Evolutionary conservation across 2,113 vertebrate species (phyloP), one percentile per base, ranked within the genome.

Genomic region (Plotosus lineatus): DNA sequence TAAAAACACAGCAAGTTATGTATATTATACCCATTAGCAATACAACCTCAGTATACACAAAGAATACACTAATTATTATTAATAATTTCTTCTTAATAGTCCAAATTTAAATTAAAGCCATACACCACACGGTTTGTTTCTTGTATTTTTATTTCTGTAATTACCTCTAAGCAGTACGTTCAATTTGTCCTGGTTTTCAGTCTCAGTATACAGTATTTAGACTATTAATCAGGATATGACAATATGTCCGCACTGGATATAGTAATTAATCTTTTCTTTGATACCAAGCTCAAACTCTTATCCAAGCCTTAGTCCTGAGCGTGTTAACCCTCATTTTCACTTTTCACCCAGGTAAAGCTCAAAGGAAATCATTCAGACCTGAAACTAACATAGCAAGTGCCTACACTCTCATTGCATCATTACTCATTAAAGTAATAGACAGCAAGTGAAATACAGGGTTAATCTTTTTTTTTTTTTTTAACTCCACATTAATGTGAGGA

Each of bases 261-360:
- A 50, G 56, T 74, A 66, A 80, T 83, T 48, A 56, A 56, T 80
- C 80, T 50, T 66, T 78, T 31, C 73, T 46, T 81, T 77, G 65
- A 85, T 73, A 31, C 51, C 83, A 31, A 56, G 68, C 36, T 61
- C 63, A 42, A 77, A 66, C 56, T 78, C 74, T 6, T 4, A 56
- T 23, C 66, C 19, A 46, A 76, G 12, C 17, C 10, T n/a, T 28
- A 26, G 26, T 36, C 28, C 44, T n/a, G 71, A 82, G 61, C 40
- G 9, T 23, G 33, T 53, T 44, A 74, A 86, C 38, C 61, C 58
- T 63, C 26, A n/a, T 79, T 78, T 71, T 78, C 40, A 40, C 40
- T 77, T 60, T 80, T 77, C 66, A 65, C 71, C 56, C 68, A n/a
- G n/a, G n/a, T n/a, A n/a, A n/a, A n/a, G n/a, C n/a, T n/a, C n/a